phyloP scores from a whole-genome alignment of 1,140 invertebrate genomes.

The Campoletis sonorensis region DNA sequence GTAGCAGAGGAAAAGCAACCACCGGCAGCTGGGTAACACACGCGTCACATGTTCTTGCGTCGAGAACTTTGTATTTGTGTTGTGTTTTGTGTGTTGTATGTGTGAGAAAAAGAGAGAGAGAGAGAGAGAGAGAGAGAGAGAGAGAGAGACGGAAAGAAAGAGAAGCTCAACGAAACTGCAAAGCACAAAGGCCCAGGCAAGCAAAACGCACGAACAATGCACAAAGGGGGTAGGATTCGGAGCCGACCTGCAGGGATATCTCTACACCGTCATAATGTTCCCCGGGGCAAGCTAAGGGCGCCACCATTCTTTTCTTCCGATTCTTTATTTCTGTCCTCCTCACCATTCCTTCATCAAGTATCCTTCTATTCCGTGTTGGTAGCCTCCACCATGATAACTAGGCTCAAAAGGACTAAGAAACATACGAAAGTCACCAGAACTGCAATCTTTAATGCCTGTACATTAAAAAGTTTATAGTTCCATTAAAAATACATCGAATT shows the following conservation, averaged over 20 bases:
- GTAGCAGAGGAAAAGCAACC: conserved; percentile 11
- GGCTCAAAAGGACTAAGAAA: too few species aligned
- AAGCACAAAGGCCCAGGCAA: conserved; percentile 69
- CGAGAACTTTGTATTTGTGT: conserved; percentile 60
- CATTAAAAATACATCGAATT: too few species aligned
- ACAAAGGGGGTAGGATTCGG: conserved; percentile 59
- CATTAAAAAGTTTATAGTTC: too few species aligned
- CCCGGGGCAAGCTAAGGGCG: conserved; percentile 59
- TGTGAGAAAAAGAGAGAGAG: too few species aligned
- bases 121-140: not conserved
- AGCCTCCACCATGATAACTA: too few species aligned
- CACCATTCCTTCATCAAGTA: not conserved
- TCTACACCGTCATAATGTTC: conserved; percentile 62
- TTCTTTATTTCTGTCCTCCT: conserved; percentile 19
- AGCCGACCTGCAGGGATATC: conserved; percentile 17
- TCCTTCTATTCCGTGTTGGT: too few species aligned
- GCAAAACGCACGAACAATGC: conserved; percentile 66
- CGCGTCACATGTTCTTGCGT: conserved; percentile 49
- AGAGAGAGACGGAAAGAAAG: not conserved
- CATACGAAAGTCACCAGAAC: too few species aligned
- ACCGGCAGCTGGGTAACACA: conserved; percentile 56
- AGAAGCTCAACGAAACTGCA: conserved; percentile 57
- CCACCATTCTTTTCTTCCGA: conserved; percentile 22
- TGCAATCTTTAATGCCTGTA: too few species aligned
- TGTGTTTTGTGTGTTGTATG: not conserved